A percentile compares a stretch with the other conserved stretches of the same genome.
These are phyloP conservation scores for Aphodius sticticus DNA, from an alignment of 2,888 invertebrate species.

Conservation along the genomic window DNA sequence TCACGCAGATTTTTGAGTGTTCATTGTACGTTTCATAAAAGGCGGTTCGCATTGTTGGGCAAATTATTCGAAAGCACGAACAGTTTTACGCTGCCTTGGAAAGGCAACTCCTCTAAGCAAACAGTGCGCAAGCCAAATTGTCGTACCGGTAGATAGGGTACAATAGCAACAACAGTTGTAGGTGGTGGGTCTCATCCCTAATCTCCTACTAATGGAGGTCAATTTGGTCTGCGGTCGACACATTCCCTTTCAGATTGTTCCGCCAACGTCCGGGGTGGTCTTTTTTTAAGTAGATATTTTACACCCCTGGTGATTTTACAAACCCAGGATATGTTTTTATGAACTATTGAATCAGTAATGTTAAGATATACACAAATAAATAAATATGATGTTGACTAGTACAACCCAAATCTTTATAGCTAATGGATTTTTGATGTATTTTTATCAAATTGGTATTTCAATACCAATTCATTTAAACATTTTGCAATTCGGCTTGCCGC, in stretches of 20 bases:
- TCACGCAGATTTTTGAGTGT: neutral
- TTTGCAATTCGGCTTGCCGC: too few relatives aligned
- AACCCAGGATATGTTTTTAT: too few relatives aligned
- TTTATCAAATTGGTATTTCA: too few relatives aligned
- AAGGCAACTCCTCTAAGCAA: slow-evolving; percentile 27
- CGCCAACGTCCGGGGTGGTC: slow-evolving; percentile 30
- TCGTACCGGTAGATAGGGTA: slow-evolving; percentile 23
- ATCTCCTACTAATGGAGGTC: slow-evolving; percentile 36
- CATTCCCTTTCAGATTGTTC: slow-evolving; percentile 24
- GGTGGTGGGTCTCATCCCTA: slow-evolving; percentile 32
- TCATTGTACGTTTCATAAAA: neutral
- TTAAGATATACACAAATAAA: too few relatives aligned
- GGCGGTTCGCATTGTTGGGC: slow-evolving; percentile 5
- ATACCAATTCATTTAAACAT: too few relatives aligned
- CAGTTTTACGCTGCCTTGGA: slow-evolving; percentile 24
- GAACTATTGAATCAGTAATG: too few relatives aligned
- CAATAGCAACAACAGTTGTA: slow-evolving; percentile 27
- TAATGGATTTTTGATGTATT: too few relatives aligned
- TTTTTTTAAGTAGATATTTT: neutral
- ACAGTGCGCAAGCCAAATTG: slow-evolving; percentile 38
- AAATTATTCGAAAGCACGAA: slow-evolving; percentile 35
- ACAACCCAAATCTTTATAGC: too few relatives aligned
- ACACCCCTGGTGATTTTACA: neutral
- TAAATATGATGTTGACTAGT: too few relatives aligned
- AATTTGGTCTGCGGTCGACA: slow-evolving; percentile 35